Evolutionary conservation across 2,113 vertebrate species (phyloP), one percentile per base, ranked within the genome.

Genomic region (Poeciliopsis prolifica): DNA sequence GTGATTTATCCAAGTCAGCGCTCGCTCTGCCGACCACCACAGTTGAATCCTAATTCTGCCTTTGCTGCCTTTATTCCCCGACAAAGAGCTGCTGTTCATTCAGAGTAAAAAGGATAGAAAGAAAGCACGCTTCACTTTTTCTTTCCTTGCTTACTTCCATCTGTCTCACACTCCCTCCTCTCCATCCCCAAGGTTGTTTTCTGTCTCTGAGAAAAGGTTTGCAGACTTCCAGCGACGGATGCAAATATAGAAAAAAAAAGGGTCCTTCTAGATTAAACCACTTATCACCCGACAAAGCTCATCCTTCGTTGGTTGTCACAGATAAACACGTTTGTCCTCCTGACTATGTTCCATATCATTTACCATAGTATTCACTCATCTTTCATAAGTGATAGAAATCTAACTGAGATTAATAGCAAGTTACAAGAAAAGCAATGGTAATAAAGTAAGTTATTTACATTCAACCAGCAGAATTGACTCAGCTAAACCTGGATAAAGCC

Each of bases 51-150:
- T 92, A 90, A 90, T 90, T 88, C 75, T 17, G 71, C 60, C 70
- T 69, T 70, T 13, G 13, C 72, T 37, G 37, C 35, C 70, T 74
- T 79, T 74, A 62, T 61, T 75, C 40, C 15, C 31, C 30, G 44
- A 89, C 81, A 91, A 89, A 88, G 87, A 88, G 81, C 79, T 87
- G 86, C 88, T 91, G 84, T 90, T 91, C 86, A 82, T 91, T 88
- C 84, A 86, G 71, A 74, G 75, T 26, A 28, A 29, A 35, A 30
- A 71, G 66, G 81, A 76, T 14, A 72, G 37, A 72, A 69, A 63
- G 62, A 70, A 17, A 12, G 28, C 28, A 79, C 78, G 8, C 80
- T 72, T 64, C 17, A 22, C 13, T 58, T 58, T 58, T 51, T 19
- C 68, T 68, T n/a, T 64, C 72, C 77, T 69, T 74, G 51, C 44